These are phyloP conservation scores for Adelges cooleyi DNA, from an alignment of 1,140 invertebrate genomes.

Conservation along the genomic window DNA sequence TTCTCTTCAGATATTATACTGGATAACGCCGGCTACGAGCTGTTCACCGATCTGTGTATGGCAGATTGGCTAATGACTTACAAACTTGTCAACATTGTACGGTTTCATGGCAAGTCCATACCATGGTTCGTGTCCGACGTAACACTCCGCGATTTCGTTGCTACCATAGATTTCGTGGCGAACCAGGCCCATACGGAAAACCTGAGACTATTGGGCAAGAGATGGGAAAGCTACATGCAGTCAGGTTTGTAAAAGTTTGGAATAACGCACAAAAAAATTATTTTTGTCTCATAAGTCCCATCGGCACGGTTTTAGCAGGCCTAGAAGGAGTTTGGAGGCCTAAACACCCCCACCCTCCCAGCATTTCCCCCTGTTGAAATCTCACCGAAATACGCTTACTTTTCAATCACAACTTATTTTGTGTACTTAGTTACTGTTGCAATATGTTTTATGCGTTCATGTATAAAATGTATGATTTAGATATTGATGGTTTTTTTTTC, in stretches of 20 bases:
- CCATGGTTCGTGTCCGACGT: conserved; percentile 97
- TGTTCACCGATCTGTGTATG: conserved; percentile 81
- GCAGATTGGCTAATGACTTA: conserved; percentile 62
- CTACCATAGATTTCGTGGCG: conserved; percentile 45
- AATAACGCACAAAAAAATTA: too few relatives aligned
- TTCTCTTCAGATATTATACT: conserved; percentile 59
- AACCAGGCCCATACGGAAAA: conserved; percentile 38
- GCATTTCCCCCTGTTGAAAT: too few relatives aligned
- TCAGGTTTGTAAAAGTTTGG: conserved; percentile 29
- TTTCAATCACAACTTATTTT: too few relatives aligned
- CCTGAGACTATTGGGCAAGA: conserved; percentile 40
- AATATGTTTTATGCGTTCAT: too few relatives aligned
- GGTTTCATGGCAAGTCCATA: conserved; percentile 77
- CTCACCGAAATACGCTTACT: too few relatives aligned
- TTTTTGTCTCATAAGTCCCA: too few relatives aligned
- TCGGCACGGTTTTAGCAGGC: too few relatives aligned
- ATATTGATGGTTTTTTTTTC: conserved; percentile 1
- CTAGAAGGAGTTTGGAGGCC: too few relatives aligned
- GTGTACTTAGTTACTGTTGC: too few relatives aligned
- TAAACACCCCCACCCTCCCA: too few relatives aligned
- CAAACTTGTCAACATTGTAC: conserved; percentile 54
- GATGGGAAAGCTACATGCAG: conserved; percentile 40
- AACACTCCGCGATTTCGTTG: conserved; percentile 61
- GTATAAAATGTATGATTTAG: background rate
- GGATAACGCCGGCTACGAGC: conserved; percentile 90